Evolutionary conservation across 1,140 invertebrate genomes (phyloP), one percentile per base, ranked within the genome.

Genomic region (Lerema accius): DNA sequence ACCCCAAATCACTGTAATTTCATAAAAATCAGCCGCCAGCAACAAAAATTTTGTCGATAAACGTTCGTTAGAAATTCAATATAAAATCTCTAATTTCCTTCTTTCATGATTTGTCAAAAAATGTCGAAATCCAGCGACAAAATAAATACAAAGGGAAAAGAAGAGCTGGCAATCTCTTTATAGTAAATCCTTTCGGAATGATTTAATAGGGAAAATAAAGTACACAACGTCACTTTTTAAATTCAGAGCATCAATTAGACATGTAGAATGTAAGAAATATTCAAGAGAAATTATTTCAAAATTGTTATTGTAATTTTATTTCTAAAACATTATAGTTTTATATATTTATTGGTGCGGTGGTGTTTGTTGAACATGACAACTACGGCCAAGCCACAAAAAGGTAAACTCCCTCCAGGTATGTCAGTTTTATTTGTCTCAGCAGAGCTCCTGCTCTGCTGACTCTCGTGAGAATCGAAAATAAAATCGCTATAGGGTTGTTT

Each of bases 361-460:
- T 35, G 43, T 53, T 49, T 48, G 48, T 45, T 62, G 49, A 60
- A 45, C 35, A 85, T 85, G 80, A 76, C 74, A 53, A 78, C 69
- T 50, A 67, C 71, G 35, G 63, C 71, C 13, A 86, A 84, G 63
- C 17, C 71, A 6, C 74, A 76, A 49, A 86, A 84, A 69, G 85
- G 84, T 55, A 88, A 86, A 69, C 61, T n/a, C 69, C 59, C 49
- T 81, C 26, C 42, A 3, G 11, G 43, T 39, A 11, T 45, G 49
- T 32, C 6, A 58, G 10, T 37, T 19, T n/a, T 6, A 35, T 43
- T 50, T 48, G 3, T 7, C 51, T 59, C 5, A 19, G 1, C 14
- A 51, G 11, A n/a, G n/a, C n/a, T n/a, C n/a, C n/a, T n/a, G n/a
- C n/a, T n/a, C n/a, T n/a, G n/a, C n/a, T n/a, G n/a, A n/a, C n/a